Conservation (phyloP, 2,797 vertebrate species). For the Microchirus variegatus region DNA sequence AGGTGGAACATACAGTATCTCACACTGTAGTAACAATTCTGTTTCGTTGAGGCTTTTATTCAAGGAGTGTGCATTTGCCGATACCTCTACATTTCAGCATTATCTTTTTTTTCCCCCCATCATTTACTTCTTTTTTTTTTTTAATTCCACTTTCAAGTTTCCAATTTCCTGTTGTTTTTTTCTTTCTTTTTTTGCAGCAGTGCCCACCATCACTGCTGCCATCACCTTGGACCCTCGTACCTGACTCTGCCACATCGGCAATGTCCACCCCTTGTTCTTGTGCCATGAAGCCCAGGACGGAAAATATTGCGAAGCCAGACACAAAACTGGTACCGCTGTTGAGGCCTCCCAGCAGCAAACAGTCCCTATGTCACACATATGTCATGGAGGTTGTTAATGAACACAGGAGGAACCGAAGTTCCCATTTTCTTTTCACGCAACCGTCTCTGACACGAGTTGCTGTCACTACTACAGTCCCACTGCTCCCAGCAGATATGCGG, state of each 20-base stretch:
- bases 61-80: conserved; percentile 76
- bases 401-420: conserved; percentile 87
- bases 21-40: conserved; percentile 47
- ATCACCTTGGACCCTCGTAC: conserved; percentile 88
- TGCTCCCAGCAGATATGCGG: conserved; percentile 47
- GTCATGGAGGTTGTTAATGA: conserved; percentile 96
- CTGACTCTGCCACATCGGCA: conserved; percentile 99
- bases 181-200: conserved; percentile 80
- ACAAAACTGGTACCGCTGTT: conserved; percentile 99
- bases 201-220: conserved; percentile 92
- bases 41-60: conserved; percentile 62
- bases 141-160: neutral
- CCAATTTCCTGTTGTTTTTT: conserved; percentile 61
- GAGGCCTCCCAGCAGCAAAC: conserved; percentile 99
- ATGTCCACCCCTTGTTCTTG: conserved; percentile 99
- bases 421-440: conserved; percentile 84
- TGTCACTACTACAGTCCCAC: conserved; percentile 65
- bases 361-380: conserved; percentile 99
- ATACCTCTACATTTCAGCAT: conserved; percentile 71
- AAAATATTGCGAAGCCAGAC: conserved; percentile 99
- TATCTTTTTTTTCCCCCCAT: conserved; percentile 39
- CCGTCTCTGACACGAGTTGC: conserved; percentile 73
- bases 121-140: conserved; percentile 15
- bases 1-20: conserved; percentile 28
- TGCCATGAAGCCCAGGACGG: conserved; percentile 99